Evolutionary conservation across 2,888 invertebrate genomes (phyloP), one percentile per base, ranked within the genome.

Genomic region (Meghimatium bilineatum): DNA sequence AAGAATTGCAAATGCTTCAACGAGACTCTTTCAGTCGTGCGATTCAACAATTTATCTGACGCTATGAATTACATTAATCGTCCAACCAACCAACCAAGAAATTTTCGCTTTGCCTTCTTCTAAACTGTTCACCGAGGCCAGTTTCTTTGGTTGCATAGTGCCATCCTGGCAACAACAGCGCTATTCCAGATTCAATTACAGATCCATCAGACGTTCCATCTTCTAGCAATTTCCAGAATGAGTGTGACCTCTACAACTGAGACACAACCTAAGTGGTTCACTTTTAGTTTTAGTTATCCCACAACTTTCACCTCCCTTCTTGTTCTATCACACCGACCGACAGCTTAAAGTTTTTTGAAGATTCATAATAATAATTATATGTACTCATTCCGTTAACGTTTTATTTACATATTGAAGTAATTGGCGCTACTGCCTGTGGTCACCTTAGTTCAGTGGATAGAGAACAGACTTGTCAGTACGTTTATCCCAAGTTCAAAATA

Each of bases 91-190:
- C n/a, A n/a, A n/a, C n/a, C n/a, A n/a, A n/a, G n/a, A n/a, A 78
- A 67, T 38, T 63, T 12, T 26, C 29, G n/a, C 36, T 10, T 66
- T 38, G 49, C 49, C 17, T 60, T 63, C 20, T 78, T 66, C 67
- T 44, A 78, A 44, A 29, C 29, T 78, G 44, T 44, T n/a, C 44
- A 66, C 38, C 0, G 78, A 78, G 44, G 49, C 66, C 32, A 66
- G 32, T 78, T 67, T 78, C 78, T 66, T n/a, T 78, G 66, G 66
- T 67, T 66, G 78, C 66, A 67, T 78, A 67, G 78, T 78, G 78
- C 29, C 38, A 38, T 32, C 32, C 29, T 44, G 67, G 78, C 49
- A 78, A 78, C 38, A 78, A 66, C 66, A 67, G 1, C 1, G 38
- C 44, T 78, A 44, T 67, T 29, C 44, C 17, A 44, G 78, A 78